Conservation (phyloP, 2,797 vertebrate genomes). For the Rhincodon typus region DNA sequence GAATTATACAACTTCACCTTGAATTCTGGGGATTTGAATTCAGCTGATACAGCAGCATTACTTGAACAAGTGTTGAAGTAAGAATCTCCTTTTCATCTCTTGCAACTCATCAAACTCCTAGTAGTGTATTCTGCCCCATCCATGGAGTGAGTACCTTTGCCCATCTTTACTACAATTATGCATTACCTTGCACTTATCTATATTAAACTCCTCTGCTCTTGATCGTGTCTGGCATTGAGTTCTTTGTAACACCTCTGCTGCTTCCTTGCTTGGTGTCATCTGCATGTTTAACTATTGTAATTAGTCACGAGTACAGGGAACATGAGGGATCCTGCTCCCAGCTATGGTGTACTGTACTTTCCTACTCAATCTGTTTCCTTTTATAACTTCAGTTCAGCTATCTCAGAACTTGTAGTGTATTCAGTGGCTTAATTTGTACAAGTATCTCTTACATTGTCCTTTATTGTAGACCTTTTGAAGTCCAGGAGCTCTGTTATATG, state of each 20-base stretch:
- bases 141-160: neutral
- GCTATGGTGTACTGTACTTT: neutral
- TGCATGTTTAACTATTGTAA: neutral
- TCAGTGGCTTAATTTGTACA: neutral
- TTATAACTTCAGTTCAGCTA: neutral
- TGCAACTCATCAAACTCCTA: neutral
- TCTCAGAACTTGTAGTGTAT: too few relatives aligned
- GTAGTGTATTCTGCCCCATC: neutral
- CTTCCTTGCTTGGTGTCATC: neutral
- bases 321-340: neutral
- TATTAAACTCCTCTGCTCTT: neutral
- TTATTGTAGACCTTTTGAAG: neutral
- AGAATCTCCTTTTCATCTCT: neutral
- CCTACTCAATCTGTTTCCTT: neutral
- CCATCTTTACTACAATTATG: neutral
- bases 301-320: neutral
- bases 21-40: neutral
- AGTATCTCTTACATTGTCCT: neutral
- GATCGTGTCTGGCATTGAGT: neutral
- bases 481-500: neutral
- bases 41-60: neutral
- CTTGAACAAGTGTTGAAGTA: neutral
- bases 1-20: neutral
- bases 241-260: neutral
- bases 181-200: neutral